phyloP scores from a whole-genome alignment of 2,888 invertebrate species.

The Spisula solida region DNA sequence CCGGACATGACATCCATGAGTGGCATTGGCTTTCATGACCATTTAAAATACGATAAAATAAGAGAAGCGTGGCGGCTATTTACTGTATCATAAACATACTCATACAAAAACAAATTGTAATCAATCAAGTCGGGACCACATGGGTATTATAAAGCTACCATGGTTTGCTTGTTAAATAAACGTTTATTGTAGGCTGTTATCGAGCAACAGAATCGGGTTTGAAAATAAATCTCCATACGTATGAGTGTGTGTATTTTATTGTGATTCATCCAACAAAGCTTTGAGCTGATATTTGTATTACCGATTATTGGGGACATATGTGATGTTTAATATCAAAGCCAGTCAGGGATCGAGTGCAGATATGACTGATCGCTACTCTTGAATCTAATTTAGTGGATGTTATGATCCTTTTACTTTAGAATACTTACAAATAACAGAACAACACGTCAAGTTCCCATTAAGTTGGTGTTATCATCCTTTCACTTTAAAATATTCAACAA shows the following conservation, averaged over 20 bases:
- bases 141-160: background rate
- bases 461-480: too few species aligned
- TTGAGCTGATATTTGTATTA: too few species aligned
- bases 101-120: background rate
- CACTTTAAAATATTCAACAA: too few species aligned
- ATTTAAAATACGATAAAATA: background rate
- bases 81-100: conserved; percentile 4
- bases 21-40: background rate
- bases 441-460: too few species aligned
- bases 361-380: background rate
- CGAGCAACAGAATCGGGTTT: background rate
- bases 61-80: background rate
- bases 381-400: too few species aligned
- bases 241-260: background rate
- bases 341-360: background rate
- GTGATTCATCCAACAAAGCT: too few species aligned
- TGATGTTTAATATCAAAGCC: too few species aligned
- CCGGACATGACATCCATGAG: background rate
- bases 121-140: background rate
- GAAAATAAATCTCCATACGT: background rate
- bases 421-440: too few species aligned
- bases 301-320: too few species aligned
- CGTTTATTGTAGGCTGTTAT: background rate
- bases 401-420: too few species aligned
- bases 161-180: background rate